phyloP scores from a whole-genome alignment of 2,888 invertebrate genomes.

The Trachelus stipa region DNA sequence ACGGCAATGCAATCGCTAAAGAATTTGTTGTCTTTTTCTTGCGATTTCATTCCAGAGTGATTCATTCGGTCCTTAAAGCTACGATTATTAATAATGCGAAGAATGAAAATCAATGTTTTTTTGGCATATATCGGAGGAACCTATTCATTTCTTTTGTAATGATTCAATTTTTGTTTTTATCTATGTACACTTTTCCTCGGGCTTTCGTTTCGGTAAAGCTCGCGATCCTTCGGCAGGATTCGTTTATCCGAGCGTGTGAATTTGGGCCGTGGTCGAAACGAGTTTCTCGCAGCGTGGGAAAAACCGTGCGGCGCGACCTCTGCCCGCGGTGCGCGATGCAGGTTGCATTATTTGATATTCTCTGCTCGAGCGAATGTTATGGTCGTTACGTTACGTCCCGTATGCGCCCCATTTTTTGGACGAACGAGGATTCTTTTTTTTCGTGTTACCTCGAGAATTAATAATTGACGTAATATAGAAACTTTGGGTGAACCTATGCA shows the following conservation, averaged over 20 bases:
- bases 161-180: neutral
- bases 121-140: neutral
- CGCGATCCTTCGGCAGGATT: slow-evolving; percentile 12
- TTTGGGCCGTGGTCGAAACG: slow-evolving; percentile 45
- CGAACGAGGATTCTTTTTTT: neutral
- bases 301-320: slow-evolving; percentile 20
- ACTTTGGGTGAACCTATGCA: neutral
- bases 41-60: neutral
- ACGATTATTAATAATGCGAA: neutral
- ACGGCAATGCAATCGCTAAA: neutral
- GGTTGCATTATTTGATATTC: slow-evolving; percentile 46
- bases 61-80: neutral
- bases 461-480: neutral
- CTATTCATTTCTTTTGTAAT: neutral
- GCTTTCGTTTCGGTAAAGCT: neutral
- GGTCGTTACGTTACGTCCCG: slow-evolving; percentile 8
- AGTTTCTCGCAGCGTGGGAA: slow-evolving; percentile 48
- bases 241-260: slow-evolving; percentile 40
- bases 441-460: neutral
- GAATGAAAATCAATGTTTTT: neutral
- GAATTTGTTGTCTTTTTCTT: neutral
- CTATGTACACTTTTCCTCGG: neutral
- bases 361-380: slow-evolving; percentile 23
- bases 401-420: neutral
- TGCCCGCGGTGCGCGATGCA: slow-evolving; percentile 36